These are phyloP conservation scores for Xiphorhynchus erythropygius DNA, from an alignment of 2,797 vertebrate species.

Conservation along the genomic window DNA sequence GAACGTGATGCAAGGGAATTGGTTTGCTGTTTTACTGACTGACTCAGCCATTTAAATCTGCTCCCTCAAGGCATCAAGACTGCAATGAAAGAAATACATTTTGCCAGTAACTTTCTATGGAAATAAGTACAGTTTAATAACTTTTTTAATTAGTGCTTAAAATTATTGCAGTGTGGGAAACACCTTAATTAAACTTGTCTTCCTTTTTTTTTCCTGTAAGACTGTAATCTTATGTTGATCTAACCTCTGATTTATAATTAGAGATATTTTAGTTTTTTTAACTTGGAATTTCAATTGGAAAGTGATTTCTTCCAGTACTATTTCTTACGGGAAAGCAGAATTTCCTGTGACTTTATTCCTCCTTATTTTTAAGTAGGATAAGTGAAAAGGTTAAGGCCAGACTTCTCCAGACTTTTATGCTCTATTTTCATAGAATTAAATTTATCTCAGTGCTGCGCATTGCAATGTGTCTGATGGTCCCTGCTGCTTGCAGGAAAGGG, in stretches of 20 bases:
- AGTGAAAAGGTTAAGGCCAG: background rate
- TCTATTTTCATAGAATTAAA: background rate
- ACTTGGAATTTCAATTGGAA: background rate
- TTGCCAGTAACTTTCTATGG: constrained; percentile 48
- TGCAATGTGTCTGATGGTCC: background rate
- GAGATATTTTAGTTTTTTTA: background rate
- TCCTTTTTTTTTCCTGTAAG: background rate
- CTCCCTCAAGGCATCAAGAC: constrained; percentile 48
- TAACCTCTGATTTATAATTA: constrained; percentile 18
- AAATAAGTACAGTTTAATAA: constrained; percentile 54
- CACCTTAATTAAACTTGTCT: constrained; percentile 50
- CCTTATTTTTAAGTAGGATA: background rate
- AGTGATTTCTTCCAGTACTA: background rate
- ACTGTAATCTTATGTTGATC: background rate
- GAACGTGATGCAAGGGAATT: constrained; percentile 35
- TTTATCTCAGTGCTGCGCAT: background rate
- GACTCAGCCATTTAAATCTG: constrained; percentile 62
- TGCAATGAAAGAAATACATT: constrained; percentile 58
- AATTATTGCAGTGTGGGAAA: constrained; percentile 17
- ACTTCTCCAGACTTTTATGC: background rate
- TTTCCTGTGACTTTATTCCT: background rate
- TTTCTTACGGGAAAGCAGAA: background rate
- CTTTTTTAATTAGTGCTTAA: constrained; percentile 32
- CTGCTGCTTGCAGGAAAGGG: background rate
- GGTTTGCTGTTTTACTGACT: constrained; percentile 58